Evolutionary conservation across 1,140 invertebrate genomes (phyloP).

Genomic region (Copidosoma floridanum): DNA sequence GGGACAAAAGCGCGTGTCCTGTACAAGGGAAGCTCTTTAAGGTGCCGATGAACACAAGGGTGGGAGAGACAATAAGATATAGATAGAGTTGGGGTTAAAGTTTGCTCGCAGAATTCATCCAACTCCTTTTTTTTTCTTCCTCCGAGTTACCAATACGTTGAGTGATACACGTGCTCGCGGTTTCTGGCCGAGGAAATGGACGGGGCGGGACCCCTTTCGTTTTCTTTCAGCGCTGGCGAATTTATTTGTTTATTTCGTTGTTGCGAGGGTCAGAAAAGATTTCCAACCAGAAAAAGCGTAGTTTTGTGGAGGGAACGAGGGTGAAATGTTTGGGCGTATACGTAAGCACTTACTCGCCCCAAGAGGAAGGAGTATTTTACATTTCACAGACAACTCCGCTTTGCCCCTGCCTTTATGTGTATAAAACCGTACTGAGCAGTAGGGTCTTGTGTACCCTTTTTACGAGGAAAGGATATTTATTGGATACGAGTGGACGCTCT

Average conservation of each 20-base stretch:
- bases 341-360: no score
- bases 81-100: no score
- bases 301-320: background rate
- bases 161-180: background rate
- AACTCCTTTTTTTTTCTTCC: no score
- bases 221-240: background rate
- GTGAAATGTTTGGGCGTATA: background rate
- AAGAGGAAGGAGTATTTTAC: conserved; percentile 6
- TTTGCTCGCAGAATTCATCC: no score
- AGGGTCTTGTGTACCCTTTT: no score
- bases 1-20: no score
- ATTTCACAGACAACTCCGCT: conserved; percentile 2
- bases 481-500: conserved; percentile 12
- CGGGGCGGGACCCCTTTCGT: background rate
- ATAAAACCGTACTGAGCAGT: no score
- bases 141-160: background rate
- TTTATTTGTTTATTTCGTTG: conserved; percentile 24
- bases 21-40: no score
- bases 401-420: no score
- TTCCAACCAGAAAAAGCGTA: conserved; percentile 10
- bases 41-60: no score
- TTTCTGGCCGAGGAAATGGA: background rate
- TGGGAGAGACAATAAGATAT: no score
- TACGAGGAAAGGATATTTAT: no score
- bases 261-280: background rate